phyloP scores from a whole-genome alignment of 2,888 invertebrate genomes.

The Megalurothrips usitatus region DNA sequence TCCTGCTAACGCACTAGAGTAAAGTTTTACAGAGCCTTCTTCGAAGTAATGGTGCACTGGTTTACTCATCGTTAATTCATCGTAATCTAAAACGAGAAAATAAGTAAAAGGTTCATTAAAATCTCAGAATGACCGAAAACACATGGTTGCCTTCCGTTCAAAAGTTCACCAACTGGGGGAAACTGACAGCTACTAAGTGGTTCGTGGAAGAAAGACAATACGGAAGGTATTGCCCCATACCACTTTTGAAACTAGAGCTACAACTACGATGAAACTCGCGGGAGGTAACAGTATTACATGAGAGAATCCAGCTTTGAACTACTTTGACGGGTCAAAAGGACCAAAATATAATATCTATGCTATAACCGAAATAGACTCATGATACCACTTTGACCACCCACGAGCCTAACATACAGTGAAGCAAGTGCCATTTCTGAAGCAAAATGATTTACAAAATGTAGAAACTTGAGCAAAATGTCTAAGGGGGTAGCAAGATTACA shows the following conservation, averaged over 20 bases:
- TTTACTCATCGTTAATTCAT: constrained; percentile 9
- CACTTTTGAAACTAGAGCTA: constrained; percentile 1
- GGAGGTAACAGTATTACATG: not conserved
- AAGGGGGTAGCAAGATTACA: not conserved
- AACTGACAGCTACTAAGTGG: not conserved
- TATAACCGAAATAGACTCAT: not conserved
- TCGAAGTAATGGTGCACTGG: not conserved
- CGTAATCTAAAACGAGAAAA: not conserved
- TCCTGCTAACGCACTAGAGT: not conserved
- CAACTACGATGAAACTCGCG: not conserved
- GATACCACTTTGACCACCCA: not conserved
- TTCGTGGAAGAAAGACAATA: not conserved
- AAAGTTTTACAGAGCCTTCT: not conserved
- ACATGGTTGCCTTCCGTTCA: not conserved
- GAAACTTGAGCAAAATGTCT: not conserved
- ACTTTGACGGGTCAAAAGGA: too few relatives aligned
- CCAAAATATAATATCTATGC: too few relatives aligned
- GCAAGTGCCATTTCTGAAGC: constrained; percentile 22
- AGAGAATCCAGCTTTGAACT: not conserved
- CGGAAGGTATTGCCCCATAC: not conserved
- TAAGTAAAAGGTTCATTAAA: not conserved
- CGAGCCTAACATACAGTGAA: constrained; percentile 17
- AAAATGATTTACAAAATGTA: not conserved
- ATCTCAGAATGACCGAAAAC: not conserved
- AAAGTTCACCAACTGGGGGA: constrained; percentile 10